Evolutionary conservation across 2,797 vertebrate species (phyloP).

Genomic region (Anableps anableps): DNA sequence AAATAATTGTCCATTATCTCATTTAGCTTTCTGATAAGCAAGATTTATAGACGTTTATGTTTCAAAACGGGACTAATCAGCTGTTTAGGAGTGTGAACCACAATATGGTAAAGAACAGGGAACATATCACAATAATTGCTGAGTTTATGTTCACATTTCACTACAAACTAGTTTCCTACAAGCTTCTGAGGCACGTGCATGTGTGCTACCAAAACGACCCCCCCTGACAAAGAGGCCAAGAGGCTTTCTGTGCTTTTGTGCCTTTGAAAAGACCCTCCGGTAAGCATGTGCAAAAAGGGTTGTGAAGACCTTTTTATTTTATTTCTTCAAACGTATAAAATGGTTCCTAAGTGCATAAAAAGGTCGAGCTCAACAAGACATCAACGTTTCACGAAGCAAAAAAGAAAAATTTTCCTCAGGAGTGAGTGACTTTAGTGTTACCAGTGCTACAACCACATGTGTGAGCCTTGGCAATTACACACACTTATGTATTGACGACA

Average conservation of each 20-base stretch:
- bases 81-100: neutral
- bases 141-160: neutral
- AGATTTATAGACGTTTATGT: neutral
- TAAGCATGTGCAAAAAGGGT: slow-evolving; percentile 5
- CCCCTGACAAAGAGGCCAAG: neutral
- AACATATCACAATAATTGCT: neutral
- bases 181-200: neutral
- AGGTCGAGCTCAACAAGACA: neutral
- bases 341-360: slow-evolving; percentile 10
- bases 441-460: neutral
- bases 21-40: neutral
- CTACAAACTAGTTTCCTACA: neutral
- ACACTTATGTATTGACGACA: neutral
- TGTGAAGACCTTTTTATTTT: neutral
- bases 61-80: neutral
- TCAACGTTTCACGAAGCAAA: neutral
- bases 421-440: neutral
- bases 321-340: neutral
- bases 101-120: neutral
- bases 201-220: neutral
- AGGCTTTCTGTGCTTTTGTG: neutral
- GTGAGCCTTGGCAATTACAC: neutral
- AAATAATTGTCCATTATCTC: neutral
- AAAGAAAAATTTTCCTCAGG: neutral
- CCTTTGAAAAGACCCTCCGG: neutral